These are phyloP conservation scores for Bimastos eiseni DNA, from an alignment of 2,888 invertebrate species.

Conservation along the genomic window DNA sequence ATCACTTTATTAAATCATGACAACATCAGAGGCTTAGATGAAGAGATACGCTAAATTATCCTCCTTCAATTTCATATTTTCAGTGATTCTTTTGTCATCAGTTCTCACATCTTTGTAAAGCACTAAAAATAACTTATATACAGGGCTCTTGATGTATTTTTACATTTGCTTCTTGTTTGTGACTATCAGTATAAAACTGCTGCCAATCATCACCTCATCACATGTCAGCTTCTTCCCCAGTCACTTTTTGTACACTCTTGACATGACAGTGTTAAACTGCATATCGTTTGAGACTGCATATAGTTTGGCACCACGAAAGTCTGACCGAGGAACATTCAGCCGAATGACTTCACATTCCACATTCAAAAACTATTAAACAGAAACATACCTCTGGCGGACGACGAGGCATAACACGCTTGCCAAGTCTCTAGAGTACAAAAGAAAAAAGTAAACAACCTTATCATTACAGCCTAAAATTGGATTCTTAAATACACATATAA, in stretches of 20 bases:
- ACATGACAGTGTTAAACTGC: background rate
- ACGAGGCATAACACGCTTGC: slow-evolving; percentile 31
- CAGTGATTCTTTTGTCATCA: background rate
- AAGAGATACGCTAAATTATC: background rate
- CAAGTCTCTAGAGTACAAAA: slow-evolving; percentile 30
- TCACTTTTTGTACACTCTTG: no score
- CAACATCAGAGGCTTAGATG: background rate
- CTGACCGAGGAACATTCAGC: background rate
- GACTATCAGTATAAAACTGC: background rate
- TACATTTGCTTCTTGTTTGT: background rate
- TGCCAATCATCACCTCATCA: background rate
- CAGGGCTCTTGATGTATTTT: background rate
- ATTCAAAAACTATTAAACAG: background rate
- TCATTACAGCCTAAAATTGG: background rate
- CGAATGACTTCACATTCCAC: background rate
- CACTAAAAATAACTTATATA: background rate
- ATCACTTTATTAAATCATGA: background rate
- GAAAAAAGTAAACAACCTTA: background rate
- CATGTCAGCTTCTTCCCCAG: background rate
- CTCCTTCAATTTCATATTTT: background rate
- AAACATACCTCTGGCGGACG: slow-evolving; percentile 14
- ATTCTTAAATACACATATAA: background rate
- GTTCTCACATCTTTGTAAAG: background rate
- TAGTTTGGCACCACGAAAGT: background rate
- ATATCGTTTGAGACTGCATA: no score